Percentiles rank a stretch among this genome's conserved stretches.
These are phyloP conservation scores for Morone saxatilis DNA, from an alignment of 2,113 vertebrate genomes.

Conservation along the genomic window DNA sequence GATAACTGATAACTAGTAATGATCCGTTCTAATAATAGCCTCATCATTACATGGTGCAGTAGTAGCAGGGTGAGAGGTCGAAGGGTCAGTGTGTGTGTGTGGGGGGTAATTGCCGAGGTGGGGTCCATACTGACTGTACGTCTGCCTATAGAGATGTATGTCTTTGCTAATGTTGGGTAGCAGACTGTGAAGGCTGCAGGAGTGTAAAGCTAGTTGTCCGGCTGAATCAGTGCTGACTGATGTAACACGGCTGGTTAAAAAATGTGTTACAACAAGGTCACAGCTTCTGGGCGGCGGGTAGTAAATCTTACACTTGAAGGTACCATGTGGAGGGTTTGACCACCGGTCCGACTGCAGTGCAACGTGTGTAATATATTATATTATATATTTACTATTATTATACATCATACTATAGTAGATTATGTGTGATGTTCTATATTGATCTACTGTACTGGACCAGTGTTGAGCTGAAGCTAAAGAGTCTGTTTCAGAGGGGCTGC, in stretches of 20 bases:
- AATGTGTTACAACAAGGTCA: not conserved
- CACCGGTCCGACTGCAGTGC: no score
- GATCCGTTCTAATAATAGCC: constrained; percentile 62
- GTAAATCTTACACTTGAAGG: not conserved
- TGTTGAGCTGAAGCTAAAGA: no score
- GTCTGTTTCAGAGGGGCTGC: no score
- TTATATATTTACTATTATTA: no score
- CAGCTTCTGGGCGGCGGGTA: not conserved
- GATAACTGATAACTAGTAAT: constrained; percentile 61
- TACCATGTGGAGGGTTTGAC: no score
- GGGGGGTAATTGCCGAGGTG: not conserved
- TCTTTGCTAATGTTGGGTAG: not conserved
- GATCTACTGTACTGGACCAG: no score
- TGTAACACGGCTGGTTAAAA: not conserved
- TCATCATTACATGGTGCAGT: constrained; percentile 50
- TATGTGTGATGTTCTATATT: no score
- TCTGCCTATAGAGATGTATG: not conserved
- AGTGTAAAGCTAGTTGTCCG: not conserved
- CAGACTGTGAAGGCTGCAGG: constrained; percentile 14
- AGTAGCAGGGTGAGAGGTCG: constrained; percentile 51
- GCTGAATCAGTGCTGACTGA: not conserved
- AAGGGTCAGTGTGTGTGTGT: constrained; percentile 16
- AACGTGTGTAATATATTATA: no score
- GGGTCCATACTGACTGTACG: not conserved
- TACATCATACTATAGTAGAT: no score